Evolutionary conservation across 2,888 invertebrate species (phyloP), one percentile per base, ranked within the genome.

Genomic region (Ophion costatus): DNA sequence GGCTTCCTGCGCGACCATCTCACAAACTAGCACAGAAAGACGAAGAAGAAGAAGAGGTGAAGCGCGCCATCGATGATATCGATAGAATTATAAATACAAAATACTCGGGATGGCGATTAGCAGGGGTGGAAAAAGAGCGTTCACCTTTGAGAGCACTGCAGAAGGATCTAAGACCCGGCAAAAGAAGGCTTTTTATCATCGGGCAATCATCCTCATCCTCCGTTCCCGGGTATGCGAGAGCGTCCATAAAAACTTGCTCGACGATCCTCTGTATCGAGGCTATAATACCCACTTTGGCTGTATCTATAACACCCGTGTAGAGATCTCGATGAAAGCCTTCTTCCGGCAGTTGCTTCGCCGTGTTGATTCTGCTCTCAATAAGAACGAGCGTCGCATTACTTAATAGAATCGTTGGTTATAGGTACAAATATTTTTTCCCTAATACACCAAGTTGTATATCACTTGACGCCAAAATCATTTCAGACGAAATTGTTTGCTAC

Each of bases 241-340:
- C 98, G 90, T 98, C 98, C 96, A 98, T 97, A 90, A 98, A 98
- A 20, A 98, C 97, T 90, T 96, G 96, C 89, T 98, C 97, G 92
- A 98, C 96, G 14, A 98, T 96, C 56, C 98, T 95, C 92, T 98
- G 98, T 87, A 98, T 96, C 0, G 98, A 97, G 1, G 98, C 97
- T 82, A 98, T 97, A 87, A 98, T 94, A 0, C 97, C 97, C 63
- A 98, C 96, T 89, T 96, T 96, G 83, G 95, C 95, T 0, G 96
- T 96, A 91, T 98, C 97, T 57, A 98, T 95, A 20, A 98, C 95
- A 2, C 98, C 98, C 88, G 98, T 98, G 90, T 96, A 97, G 1
- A 93, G 89, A 77, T 94, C 98, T 94, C 98, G 98, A 93, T 98
- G 98, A 90, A 98, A 98, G n/a, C 98, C 98, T 94, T 98, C 98